A percentile compares a stretch with the other conserved stretches of the same genome.
Evolutionary conservation across 2,888 invertebrate species (phyloP).

Genomic region (Tetropium fuscum): DNA sequence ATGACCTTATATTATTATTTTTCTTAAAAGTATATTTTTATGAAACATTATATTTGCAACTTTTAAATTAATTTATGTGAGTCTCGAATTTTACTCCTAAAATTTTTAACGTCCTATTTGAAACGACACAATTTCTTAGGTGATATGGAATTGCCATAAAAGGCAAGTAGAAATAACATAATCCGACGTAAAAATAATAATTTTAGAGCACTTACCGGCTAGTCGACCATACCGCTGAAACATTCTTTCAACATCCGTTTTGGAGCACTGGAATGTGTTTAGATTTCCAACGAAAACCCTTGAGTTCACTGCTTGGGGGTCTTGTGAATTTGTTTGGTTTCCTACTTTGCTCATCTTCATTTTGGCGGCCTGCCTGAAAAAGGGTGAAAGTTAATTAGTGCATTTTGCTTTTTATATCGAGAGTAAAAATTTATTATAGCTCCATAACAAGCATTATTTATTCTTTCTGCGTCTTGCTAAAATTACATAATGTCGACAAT

Average conservation of each 20-base stretch:
- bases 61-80: too few relatives aligned
- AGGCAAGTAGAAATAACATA: background rate
- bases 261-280: constrained; percentile 82
- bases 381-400: constrained; percentile 39
- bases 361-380: constrained; percentile 63
- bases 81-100: too few relatives aligned
- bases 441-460: background rate
- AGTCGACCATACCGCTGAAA: constrained; percentile 81
- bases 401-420: constrained; percentile 30
- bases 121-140: background rate
- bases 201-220: constrained; percentile 68
- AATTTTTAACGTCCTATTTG: background rate
- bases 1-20: too few relatives aligned
- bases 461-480: too few relatives aligned
- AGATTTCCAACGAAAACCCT: constrained; percentile 85
- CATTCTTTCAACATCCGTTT: constrained; percentile 83
- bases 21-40: too few relatives aligned
- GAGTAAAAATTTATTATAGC: constrained; percentile 25
- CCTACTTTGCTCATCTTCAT: constrained; percentile 81
- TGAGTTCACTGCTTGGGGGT: constrained; percentile 81
- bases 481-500: too few relatives aligned
- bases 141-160: background rate
- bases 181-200: background rate
- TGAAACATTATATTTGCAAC: too few relatives aligned
- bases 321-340: constrained; percentile 82